Percentiles rank a stretch among this genome's conserved stretches.
These are phyloP conservation scores for Leucophenga varia DNA, from an alignment of 1,140 invertebrate genomes.

Conservation along the genomic window DNA sequence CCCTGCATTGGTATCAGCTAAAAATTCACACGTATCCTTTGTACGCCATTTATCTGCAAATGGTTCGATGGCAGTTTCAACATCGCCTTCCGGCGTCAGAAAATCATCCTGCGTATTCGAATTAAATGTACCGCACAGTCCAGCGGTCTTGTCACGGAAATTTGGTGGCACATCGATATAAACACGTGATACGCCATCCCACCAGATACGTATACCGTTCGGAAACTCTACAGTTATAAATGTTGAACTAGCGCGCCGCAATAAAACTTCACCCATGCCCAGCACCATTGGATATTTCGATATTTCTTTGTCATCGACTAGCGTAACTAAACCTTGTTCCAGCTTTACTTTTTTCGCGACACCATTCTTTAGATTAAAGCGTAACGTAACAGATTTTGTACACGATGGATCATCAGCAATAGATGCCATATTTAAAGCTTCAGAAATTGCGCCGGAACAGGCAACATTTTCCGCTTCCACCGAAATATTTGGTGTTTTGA, in stretches of 20 bases:
- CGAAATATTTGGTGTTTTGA: conserved; percentile 67
- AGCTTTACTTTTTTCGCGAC: conserved; percentile 62
- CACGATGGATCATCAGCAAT: conserved; percentile 71
- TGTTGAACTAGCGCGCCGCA: conserved; percentile 74
- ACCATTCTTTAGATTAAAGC: conserved; percentile 56
- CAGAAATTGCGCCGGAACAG: conserved; percentile 74
- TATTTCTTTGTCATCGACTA: conserved; percentile 72
- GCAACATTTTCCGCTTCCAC: conserved; percentile 81
- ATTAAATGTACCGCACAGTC: conserved; percentile 87
- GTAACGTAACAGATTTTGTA: conserved; percentile 76
- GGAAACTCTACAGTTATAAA: conserved; percentile 70
- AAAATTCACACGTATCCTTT: conserved; percentile 69
- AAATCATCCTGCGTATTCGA: conserved; percentile 87
- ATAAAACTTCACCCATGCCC: conserved; percentile 60
- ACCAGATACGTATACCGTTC: conserved; percentile 78
- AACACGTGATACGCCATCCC: conserved; percentile 78
- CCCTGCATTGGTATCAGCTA: conserved; percentile 57
- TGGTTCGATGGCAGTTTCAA: conserved; percentile 70
- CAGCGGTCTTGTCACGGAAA: conserved; percentile 70
- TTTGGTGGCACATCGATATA: conserved; percentile 78
- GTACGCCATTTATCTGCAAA: conserved; percentile 91
- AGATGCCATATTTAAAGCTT: conserved; percentile 67
- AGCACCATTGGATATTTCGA: conserved; percentile 66
- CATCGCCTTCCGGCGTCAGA: conserved; percentile 78
- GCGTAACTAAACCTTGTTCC: conserved; percentile 70